Evolutionary conservation across 2,888 invertebrate genomes (phyloP), one percentile per base, ranked within the genome.

Genomic region (Drosophila incognita): DNA sequence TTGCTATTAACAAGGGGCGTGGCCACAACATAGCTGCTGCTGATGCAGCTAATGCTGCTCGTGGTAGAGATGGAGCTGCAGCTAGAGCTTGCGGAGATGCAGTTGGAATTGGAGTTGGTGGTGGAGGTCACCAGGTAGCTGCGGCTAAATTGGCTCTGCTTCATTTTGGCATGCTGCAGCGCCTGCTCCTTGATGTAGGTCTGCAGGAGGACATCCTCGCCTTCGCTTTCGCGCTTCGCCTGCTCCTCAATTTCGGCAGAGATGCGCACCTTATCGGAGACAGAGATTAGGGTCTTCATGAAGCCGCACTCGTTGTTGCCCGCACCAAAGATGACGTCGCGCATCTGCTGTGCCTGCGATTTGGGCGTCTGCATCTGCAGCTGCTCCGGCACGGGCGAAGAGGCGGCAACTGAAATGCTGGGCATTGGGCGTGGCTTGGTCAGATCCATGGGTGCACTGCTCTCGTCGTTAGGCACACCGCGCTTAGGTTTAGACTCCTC

Each of bases 171-270:
- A 90, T 96, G 95, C 89, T 95, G 94, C 57, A 96, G 93, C 21
- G 96, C 96, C 87, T 96, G 94, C 89, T 96, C 96, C 2, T 96
- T 96, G 58, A 96, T 94, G 92, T 96, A 96, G 0, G 95, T 96
- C 78, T 96, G 96, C 61, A 96, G 93, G 94, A 96, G 95, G 8
- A 95, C 95, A 76, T 95, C 95, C 42, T 95, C 95, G 7, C 83
- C 76, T 7, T 74, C 81, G 29, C 63, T 61, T 7, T 82, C 80
- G 21, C 76, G 80, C 67, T 85, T 86, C 36, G 79, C 78, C 46
- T 79, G 83, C 70, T 84, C 88, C 56, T 87, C 81, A 74, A 80
- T 79, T 51, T 91, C 89, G 2, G 92, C 91, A 0, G 91, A 89
- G 21, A 86, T 89, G 46, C 91, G 91, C 38, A 91, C 91, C 77